A percentile compares a stretch with the other conserved stretches of the same genome.
Conservation (phyloP, 2,113 vertebrate genomes). For the Hemichromis elongatus region DNA sequence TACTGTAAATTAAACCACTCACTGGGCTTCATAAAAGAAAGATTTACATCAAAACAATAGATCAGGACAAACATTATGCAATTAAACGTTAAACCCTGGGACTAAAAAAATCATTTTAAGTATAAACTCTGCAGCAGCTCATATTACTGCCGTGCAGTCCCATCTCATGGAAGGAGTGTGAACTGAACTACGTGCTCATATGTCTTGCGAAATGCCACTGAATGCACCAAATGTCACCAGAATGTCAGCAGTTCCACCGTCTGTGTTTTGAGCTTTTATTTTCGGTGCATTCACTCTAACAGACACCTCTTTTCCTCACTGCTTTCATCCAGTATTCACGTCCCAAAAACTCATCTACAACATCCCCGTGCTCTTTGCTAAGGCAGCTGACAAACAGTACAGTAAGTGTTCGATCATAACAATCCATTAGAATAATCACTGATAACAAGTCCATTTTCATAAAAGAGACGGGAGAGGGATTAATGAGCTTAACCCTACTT, state of each 20-base stretch:
- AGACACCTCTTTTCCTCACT: background rate
- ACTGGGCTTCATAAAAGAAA: background rate
- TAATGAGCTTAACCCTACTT: constrained; percentile 73
- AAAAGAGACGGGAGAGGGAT: constrained; percentile 58
- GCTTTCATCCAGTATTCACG: background rate
- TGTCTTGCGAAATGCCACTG: constrained; percentile 61
- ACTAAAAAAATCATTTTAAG: background rate
- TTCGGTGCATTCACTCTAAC: constrained; percentile 14
- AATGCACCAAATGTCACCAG: constrained; percentile 65
- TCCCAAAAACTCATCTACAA: constrained; percentile 5
- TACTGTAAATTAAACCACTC: constrained; percentile 22
- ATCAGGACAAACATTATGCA: background rate
- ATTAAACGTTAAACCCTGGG: background rate
- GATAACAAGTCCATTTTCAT: constrained; percentile 68
- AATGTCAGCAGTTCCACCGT: constrained; percentile 63
- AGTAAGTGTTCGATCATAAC: constrained; percentile 57
- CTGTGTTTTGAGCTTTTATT: constrained; percentile 47
- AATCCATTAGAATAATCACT: constrained; percentile 72
- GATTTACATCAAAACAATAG: background rate
- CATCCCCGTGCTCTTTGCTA: background rate
- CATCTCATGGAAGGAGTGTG: background rate
- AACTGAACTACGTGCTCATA: constrained; percentile 34
- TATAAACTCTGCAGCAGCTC: background rate
- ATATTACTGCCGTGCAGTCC: background rate
- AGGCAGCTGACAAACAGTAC: background rate